Base-by-base conservation (phyloP, 92 coral and sea anemone genomes). In the Palythoa grandiflora region DNA sequence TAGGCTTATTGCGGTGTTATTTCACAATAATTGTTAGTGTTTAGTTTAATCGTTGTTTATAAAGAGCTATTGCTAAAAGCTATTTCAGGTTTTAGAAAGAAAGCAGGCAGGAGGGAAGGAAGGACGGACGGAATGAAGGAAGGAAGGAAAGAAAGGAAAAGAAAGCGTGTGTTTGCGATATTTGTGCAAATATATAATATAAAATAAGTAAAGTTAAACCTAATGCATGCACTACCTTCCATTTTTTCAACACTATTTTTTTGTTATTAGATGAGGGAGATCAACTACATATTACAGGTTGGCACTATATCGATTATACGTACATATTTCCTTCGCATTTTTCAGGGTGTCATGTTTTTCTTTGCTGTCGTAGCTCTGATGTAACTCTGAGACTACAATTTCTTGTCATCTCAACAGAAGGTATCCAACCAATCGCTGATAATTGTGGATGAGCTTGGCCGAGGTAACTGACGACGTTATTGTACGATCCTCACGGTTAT, bases 271-370 rank as follows among this genome's bases (percentile, higher is more conserved):
- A 97, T 97, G 99, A 95, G 90, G 80, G 99, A 97, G 86, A 90
- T 95, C 16, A 95, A 97, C 87, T 95, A 95, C 87, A 97, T 97
- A 21, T 87, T 97, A 40, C 99, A 97, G 95, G 99, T 97, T 83
- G 20, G 92, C 28, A 21, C 10, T 80, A 36, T 2, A 16, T 80
- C 37, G 84, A 15, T 38, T 28, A 15, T 12, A 60, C 14, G 38
- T 28, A 28, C 28, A 28, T 28, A 28, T 28, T 28, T 28, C 28
- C 28, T 28, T 28, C 28, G 28, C 28, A 28, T 28, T 28, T 28
- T 28, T 28, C 28, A 28, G 28, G 28, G 28, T 0, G 5, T 21
- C 51, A 60, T 9, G 7, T 14, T 15, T 15, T 2, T 59, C 17
- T 11, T 59, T 13, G 35, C 51, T 5, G 66, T 8, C 60, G 19